Conservation (phyloP, 2,888 invertebrate species). For the Eupithecia abbreviata region DNA sequence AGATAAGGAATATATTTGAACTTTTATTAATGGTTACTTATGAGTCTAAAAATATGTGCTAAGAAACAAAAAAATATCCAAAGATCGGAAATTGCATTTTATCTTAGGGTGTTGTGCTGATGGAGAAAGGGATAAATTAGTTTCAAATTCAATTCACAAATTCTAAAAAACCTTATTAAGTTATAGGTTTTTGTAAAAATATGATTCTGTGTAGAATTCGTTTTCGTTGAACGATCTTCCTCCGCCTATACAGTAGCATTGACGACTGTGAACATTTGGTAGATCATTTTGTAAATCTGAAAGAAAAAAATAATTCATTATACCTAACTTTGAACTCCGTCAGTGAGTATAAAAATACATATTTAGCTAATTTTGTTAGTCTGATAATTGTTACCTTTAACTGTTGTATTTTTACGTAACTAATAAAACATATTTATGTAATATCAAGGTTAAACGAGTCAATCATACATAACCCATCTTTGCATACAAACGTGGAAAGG, state of each 20-base stretch:
- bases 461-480: too few species aligned
- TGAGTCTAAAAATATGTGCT: not conserved
- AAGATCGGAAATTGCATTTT: not conserved
- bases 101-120: not conserved
- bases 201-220: not conserved
- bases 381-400: too few species aligned
- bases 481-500: too few species aligned
- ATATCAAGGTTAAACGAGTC: too few species aligned
- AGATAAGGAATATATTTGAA: too few species aligned
- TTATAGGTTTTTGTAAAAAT: not conserved
- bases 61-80: not conserved
- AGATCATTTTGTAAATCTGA: constrained; percentile 67
- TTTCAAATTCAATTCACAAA: not conserved
- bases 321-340: too few species aligned
- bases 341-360: too few species aligned
- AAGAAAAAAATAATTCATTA: constrained; percentile 42
- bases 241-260: constrained; percentile 35
- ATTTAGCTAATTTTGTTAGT: too few species aligned
- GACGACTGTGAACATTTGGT: constrained; percentile 63
- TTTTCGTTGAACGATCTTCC: not conserved
- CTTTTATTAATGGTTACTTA: not conserved
- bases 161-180: not conserved
- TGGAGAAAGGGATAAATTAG: not conserved
- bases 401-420: too few species aligned
- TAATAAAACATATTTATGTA: too few species aligned